Evolutionary conservation across 2,888 invertebrate genomes (phyloP), one percentile per base, ranked within the genome.

Genomic region (Acheta domesticus): DNA sequence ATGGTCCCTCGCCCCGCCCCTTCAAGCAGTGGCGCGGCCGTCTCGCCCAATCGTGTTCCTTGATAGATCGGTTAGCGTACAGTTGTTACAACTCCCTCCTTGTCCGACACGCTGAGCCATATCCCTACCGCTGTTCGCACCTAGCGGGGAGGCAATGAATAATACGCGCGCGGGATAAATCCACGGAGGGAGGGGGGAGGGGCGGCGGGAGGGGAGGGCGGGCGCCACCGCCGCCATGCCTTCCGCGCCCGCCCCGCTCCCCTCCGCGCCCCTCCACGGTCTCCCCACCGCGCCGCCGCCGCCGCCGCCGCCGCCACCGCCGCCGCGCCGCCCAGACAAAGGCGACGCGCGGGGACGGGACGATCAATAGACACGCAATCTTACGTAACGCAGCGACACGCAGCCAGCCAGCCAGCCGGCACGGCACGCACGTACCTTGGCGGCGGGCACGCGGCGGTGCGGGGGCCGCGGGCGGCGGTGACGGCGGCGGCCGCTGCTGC

Each of bases 301-400:
- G 62, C 86, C 87, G 86, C 87, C 86, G 87, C 87, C 87, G 85
- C 86, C 85, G 87, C 87, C 87, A 85, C 86, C 85, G 23, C 23
- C 23, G 87, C 87, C 87, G 87, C 23, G 76, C 62, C 16, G 16
- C 62, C n/a, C 62, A 62, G 62, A 62, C 16, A 14, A 62, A 62
- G 62, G 62, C 62, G 62, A 19, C 62, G n/a, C 62, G n/a, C 62
- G 62, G 50, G 23, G 16, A 23, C n/a, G 76, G 48, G 86, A 86
- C 86, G 86, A 86, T 86, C 86, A 86, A 76, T 78, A 62, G 62
- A 62, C 62, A 62, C 62, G 62, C 62, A 62, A 62, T 62, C 62
- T 62, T 50, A 48, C 49, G 77, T n/a, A 48, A 76, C 23, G 48
- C 49, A 36, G 62, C 62, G 62, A 62, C 62, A 62, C 62, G 62